phyloP scores from a whole-genome alignment of 2,797 vertebrate genomes.

The Sparus aurata region DNA sequence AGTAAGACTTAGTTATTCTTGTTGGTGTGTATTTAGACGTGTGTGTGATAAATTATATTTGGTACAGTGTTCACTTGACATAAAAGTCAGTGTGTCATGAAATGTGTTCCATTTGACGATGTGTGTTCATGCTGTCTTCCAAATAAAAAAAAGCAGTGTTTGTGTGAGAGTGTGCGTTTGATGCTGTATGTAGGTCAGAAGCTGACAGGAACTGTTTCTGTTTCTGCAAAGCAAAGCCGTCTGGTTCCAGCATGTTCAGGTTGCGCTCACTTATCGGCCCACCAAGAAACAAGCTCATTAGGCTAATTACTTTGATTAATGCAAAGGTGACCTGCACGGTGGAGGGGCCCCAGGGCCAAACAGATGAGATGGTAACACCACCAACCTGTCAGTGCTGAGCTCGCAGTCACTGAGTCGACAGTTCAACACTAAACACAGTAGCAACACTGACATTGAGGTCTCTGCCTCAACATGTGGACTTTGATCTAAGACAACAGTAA shows the following conservation, averaged over 20 bases:
- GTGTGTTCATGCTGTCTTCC: conserved; percentile 23
- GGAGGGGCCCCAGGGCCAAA: conserved; percentile 49
- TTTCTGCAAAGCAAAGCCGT: conserved; percentile 48
- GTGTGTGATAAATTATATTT: conserved; percentile 45
- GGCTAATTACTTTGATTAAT: conserved; percentile 74
- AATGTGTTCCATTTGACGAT: conserved; percentile 31
- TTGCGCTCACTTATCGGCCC: conserved; percentile 65
- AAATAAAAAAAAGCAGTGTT: conserved; percentile 21
- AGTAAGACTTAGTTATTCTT: not conserved
- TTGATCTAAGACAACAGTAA: not conserved
- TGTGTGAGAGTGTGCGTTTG: not conserved
- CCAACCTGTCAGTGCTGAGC: conserved; percentile 58
- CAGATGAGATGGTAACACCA: conserved; percentile 70
- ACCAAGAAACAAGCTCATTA: conserved; percentile 73
- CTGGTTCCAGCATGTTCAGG: conserved; percentile 60
- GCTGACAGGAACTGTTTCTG: conserved; percentile 57
- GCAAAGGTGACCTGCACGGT: conserved; percentile 64
- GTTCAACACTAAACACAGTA: conserved; percentile 30
- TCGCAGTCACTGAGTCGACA: conserved; percentile 56
- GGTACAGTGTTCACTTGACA: conserved; percentile 22
- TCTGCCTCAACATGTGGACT: not conserved
- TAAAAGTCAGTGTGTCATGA: conserved; percentile 40
- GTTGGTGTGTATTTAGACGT: conserved; percentile 3
- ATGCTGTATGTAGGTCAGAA: conserved; percentile 66
- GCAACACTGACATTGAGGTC: not conserved